Base-by-base conservation (phyloP, 1,140 invertebrate species). In the Monomorium pharaonis region DNA sequence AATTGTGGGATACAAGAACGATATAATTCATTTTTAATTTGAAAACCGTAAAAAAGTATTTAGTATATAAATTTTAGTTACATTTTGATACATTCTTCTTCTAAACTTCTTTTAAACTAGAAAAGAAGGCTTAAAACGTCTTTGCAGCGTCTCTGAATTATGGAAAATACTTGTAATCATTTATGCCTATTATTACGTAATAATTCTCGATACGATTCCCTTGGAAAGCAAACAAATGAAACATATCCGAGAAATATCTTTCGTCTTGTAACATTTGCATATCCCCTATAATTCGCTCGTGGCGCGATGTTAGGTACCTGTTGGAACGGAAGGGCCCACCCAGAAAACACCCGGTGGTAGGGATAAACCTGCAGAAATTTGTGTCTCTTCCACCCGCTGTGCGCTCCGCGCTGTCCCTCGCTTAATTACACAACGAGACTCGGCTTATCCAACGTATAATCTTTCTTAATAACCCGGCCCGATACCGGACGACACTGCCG, bases 371-470 rank as follows among this genome's bases (percentile, higher is more conserved):
- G 89, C 89, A 89, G 89, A 90, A 90, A 90, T 89, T 87, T 86
- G 86, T 90, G 88, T 89, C 88, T 74, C 88, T 69, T 87, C 88
- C 33, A 72, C 88, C 89, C 24, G 88, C 88, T 89, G 88, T 33
- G 88, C 37, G 81, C 51, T 14, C 56, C 78, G 24, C 54, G 49
- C 54, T 85, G 88, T 89, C 75, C 83, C 86, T 84, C 88, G 92
- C 90, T 91, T 92, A 94, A 93, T 94, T 93, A 92, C 92, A 92
- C 91, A 91, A 92, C 88, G 89, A 88, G 81, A 89, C 85, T 86
- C 62, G 69, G 87, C 90, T 92, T 93, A 93, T 93, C 91, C 80
- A 65, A 76, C 54, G 85, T 72, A 87, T 74, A 78, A 90, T 90
- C 88, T 90, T 77, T 75, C 63, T 51, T 81, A 88, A 88, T 84